phyloP scores from a whole-genome alignment of 2,888 invertebrate species.

The Tolmerus cingulatus region DNA sequence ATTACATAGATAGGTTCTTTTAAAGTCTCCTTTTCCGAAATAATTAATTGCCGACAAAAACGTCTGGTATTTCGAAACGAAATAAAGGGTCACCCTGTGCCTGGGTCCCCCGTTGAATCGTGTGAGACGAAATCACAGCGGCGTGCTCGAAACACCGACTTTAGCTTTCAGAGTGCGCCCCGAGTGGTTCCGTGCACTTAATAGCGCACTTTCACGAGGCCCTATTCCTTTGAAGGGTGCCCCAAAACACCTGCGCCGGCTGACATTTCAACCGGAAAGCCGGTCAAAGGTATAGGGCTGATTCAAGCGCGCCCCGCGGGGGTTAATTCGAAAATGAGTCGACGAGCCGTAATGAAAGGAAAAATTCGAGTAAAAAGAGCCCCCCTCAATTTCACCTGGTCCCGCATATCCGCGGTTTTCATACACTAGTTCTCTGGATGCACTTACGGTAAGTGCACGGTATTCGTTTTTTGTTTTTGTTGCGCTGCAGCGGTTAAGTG shows the following conservation, averaged over 20 bases:
- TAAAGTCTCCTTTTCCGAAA: not conserved
- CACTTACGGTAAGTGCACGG: not conserved
- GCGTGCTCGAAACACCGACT: not conserved
- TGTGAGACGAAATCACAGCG: not conserved
- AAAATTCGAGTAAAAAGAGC: not conserved
- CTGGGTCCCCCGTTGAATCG: not conserved
- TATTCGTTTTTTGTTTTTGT: not conserved
- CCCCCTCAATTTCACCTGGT: not conserved
- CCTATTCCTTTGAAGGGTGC: not conserved
- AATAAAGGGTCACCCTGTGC: not conserved
- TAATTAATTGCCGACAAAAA: not conserved
- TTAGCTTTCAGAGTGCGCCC: not conserved
- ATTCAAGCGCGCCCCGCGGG: not conserved
- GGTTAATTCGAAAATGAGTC: not conserved
- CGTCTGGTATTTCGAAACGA: not conserved
- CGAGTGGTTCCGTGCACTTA: conserved; percentile 18
- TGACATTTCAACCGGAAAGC: conserved; percentile 9
- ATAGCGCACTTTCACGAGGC: not conserved
- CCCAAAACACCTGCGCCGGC: conserved; percentile 10
- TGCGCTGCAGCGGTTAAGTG: not conserved
- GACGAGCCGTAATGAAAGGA: not conserved
- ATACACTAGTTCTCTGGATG: not conserved
- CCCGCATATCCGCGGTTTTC: not conserved
- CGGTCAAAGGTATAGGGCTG: not conserved
- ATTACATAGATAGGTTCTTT: not conserved